phyloP scores from a whole-genome alignment of 2,888 invertebrate species.

The Rutpela maculata region DNA sequence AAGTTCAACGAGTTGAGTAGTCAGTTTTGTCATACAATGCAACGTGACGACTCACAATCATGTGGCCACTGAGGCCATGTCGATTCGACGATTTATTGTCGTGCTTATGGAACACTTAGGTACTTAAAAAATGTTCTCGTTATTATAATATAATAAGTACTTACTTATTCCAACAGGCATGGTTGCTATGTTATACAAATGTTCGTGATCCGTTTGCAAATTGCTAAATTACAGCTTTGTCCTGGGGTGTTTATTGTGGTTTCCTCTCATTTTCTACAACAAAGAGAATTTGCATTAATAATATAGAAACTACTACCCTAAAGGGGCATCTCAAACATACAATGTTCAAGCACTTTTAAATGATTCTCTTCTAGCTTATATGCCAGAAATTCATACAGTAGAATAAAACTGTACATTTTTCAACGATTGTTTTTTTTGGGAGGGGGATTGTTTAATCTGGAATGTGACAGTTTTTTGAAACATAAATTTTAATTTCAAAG shows the following conservation, averaged over 20 bases:
- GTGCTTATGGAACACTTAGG: not conserved
- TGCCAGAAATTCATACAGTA: no score
- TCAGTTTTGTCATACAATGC: not conserved
- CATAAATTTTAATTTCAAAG: no score
- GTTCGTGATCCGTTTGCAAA: constrained; percentile 36
- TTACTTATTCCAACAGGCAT: constrained; percentile 49
- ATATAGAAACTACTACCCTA: not conserved
- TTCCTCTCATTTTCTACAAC: constrained; percentile 40
- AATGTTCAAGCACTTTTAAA: no score
- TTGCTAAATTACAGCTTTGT: constrained; percentile 36
- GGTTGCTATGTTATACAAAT: constrained; percentile 31
- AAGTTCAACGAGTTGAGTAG: not conserved
- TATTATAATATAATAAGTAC: constrained; percentile 34
- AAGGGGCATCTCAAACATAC: no score
- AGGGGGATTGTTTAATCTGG: no score
- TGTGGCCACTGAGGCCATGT: not conserved
- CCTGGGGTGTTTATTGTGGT: constrained; percentile 30
- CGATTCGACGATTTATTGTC: not conserved
- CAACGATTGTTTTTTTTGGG: no score
- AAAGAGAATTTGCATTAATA: constrained; percentile 11
- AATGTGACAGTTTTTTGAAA: no score
- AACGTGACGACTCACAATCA: not conserved
- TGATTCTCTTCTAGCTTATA: no score
- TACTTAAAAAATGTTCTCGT: not conserved
- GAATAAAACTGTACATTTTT: no score